A percentile compares a stretch with the other conserved stretches of the same genome.
phyloP scores from a whole-genome alignment of 2,797 vertebrate species.

The Hirundo rustica region DNA sequence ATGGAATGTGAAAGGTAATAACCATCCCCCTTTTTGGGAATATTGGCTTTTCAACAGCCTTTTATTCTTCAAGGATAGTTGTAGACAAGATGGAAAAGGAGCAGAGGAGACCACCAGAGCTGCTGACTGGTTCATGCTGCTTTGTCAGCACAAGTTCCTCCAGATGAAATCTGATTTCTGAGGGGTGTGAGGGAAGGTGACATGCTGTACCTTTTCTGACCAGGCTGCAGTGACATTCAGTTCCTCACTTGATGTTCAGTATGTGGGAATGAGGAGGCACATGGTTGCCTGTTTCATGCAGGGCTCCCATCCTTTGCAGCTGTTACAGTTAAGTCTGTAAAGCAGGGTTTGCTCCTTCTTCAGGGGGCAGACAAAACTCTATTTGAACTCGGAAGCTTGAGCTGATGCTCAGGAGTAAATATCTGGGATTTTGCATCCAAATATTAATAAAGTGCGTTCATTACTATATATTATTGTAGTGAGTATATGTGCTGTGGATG shows the following conservation, averaged over 20 bases:
- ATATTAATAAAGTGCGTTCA: not conserved
- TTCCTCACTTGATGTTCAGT: not conserved
- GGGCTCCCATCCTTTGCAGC: not conserved
- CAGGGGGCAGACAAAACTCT: not conserved
- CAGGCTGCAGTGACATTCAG: not conserved
- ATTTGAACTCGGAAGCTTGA: not conserved
- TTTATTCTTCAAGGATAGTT: slow-evolving; percentile 51
- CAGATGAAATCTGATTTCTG: not conserved
- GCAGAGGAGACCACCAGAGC: not conserved
- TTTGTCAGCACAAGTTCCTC: not conserved
- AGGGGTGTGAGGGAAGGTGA: not conserved
- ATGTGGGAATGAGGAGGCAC: not conserved
- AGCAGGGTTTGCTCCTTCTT: not conserved
- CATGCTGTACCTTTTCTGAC: not conserved
- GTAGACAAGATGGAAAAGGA: slow-evolving; percentile 37
- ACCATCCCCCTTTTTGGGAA: slow-evolving; percentile 57
- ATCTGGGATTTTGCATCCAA: not conserved
- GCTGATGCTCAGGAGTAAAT: not conserved
- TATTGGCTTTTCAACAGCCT: slow-evolving; percentile 68
- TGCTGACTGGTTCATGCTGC: not conserved
- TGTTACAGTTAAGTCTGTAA: not conserved
- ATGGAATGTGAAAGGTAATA: slow-evolving; percentile 59
- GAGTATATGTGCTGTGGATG: not conserved
- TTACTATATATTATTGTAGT: not conserved
- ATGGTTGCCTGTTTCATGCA: not conserved